Base-by-base conservation (phyloP, 2,797 vertebrate species). In the Rachycentron canadum region DNA sequence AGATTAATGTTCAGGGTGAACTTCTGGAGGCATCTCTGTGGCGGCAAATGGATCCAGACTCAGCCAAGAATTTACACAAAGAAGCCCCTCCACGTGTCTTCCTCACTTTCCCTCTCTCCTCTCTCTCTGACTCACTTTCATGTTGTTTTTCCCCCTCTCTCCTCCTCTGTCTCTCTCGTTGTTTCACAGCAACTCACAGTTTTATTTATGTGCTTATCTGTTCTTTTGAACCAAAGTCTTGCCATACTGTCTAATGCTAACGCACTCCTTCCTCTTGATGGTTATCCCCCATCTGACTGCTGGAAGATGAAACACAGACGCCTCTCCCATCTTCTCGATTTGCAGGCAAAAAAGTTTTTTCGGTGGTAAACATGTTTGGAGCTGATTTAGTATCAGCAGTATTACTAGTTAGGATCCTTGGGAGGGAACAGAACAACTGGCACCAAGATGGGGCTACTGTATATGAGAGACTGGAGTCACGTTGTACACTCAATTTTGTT, bases 191-290 rank as follows among this genome's bases (percentile, higher is more conserved):
- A 64, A 53, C 79, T 77, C 64, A 23, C 64, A 53, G 78, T 83
- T 52, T 82, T 91, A 85, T 89, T 86, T 83, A 80, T 89, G 78
- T 82, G 69, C 58, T 78, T 85, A 83, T 84, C 70, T 75, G 38
- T 81, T 84, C 69, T 81, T 91, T 90, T 90, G 83, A 90, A 89
- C 76, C 83, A 76, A 86, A 80, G 83, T 84, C 74, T 69, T 66
- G 32, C 88, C 78, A 71, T 64, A 58, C 78, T 72, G 56, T 62
- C 32, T 86, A 64, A 85, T 86, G 66, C 72, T 76, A 78, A 86
- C 81, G 5, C 69, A 59, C 57, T 74, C 47, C 65, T 84, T 71
- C 63, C 71, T 76, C 81, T 86, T 90, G 85, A 91, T 88, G 86
- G 78, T 82, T 85, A 81, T 86, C 55, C 72, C 73, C 61, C 61